Evolutionary conservation across 2,797 vertebrate species (phyloP).

Genomic region (Macropus fuliginosus): DNA sequence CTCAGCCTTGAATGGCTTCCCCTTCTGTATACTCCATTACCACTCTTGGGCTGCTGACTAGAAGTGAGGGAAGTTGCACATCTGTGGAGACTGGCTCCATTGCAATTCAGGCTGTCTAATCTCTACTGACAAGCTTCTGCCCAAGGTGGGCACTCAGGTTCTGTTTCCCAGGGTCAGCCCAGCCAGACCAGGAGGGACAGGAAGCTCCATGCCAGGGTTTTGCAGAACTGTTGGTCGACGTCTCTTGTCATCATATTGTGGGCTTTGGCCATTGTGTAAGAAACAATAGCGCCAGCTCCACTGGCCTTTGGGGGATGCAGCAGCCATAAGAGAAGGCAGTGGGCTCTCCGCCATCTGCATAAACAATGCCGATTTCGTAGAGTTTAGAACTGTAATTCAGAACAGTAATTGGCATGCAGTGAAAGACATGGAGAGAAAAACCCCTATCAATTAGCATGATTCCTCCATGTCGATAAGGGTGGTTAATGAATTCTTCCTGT

Average conservation of each 20-base stretch:
- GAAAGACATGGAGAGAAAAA: conserved; percentile 53
- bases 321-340: neutral
- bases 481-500: conserved; percentile 71
- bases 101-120: neutral
- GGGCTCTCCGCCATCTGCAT: neutral
- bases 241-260: neutral
- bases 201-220: neutral
- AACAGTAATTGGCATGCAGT: conserved; percentile 61
- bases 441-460: conserved; percentile 58
- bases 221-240: neutral
- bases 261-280: neutral
- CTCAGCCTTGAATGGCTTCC: no score
- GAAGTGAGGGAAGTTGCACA: no score
- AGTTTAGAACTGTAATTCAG: conserved; percentile 48
- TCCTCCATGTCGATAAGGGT: conserved; percentile 66
- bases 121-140: neutral
- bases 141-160: neutral
- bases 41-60: no score
- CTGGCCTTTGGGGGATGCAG: neutral
- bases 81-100: no score
- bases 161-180: neutral
- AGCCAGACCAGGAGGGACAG: neutral
- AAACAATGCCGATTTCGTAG: conserved; percentile 68
- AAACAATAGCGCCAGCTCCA: fast-evolving
- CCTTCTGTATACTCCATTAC: no score